phyloP scores from a whole-genome alignment of 2,888 invertebrate species.

The Calliopum simillimum region DNA sequence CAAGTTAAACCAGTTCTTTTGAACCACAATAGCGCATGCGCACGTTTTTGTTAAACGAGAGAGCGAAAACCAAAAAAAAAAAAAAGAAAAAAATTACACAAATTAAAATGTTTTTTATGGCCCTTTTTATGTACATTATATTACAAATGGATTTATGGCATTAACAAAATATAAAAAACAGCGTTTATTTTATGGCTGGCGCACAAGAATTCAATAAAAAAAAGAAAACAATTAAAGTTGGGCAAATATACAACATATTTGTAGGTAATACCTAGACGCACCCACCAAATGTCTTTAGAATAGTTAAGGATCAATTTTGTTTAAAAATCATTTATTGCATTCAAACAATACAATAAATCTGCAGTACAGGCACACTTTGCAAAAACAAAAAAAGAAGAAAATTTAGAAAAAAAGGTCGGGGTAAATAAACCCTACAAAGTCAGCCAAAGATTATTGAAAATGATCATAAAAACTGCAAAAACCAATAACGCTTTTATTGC shows the following conservation, averaged over 20 bases:
- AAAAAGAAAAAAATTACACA: not conserved
- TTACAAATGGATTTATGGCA: slow-evolving; percentile 13
- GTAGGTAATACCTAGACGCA: not conserved
- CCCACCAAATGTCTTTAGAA: not conserved
- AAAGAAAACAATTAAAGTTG: not conserved
- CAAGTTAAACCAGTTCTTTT: slow-evolving; percentile 29
- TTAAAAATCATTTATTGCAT: not conserved
- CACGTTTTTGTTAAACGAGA: slow-evolving; percentile 10
- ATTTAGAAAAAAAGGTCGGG: not conserved
- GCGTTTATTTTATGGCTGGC: no score
- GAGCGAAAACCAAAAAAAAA: not conserved
- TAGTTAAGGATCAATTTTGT: not conserved
- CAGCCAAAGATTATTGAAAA: slow-evolving; percentile 15
- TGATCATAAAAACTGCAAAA: not conserved
- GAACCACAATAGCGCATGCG: slow-evolving; percentile 11
- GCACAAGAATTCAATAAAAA: not conserved
- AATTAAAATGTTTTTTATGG: slow-evolving; percentile 8
- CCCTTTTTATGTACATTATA: not conserved
- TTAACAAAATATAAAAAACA: slow-evolving; percentile 3
- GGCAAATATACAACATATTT: no score
- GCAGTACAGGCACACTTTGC: slow-evolving; percentile 18
- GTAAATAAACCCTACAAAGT: slow-evolving; percentile 14
- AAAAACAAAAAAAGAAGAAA: slow-evolving; percentile 10
- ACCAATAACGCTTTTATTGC: slow-evolving; percentile 16
- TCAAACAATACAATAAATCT: not conserved